Conservation (phyloP, 2,888 invertebrate genomes). For the Mantis religiosa region DNA sequence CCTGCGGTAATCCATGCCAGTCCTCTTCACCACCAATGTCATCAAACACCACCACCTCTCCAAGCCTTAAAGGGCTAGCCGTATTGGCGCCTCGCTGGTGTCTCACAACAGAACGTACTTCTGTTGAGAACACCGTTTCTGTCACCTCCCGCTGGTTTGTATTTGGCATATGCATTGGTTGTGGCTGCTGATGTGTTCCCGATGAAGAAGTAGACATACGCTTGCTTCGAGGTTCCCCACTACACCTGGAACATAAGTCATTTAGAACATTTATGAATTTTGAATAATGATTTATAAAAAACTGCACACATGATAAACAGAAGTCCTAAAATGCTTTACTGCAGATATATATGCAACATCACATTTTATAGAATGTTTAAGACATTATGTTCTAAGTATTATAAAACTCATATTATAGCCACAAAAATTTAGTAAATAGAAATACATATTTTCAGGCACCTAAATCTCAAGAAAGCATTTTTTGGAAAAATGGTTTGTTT, state of each 20-base stretch:
- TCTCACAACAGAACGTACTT: conserved; percentile 57
- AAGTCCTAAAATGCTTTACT: no score
- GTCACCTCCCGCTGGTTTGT: conserved; percentile 52
- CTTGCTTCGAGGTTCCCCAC: not conserved
- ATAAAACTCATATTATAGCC: no score
- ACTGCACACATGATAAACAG: no score
- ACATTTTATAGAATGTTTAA: no score
- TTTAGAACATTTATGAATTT: not conserved
- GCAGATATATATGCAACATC: no score
- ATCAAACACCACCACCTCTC: conserved; percentile 78
- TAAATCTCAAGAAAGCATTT: no score
- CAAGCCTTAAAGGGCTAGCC: conserved; percentile 59
- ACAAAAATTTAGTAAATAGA: no score
- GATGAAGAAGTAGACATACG: not conserved
- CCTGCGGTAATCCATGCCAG: conserved; percentile 27
- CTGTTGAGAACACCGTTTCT: conserved; percentile 58
- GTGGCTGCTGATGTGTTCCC: not conserved
- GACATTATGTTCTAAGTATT: no score
- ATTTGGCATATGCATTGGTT: not conserved
- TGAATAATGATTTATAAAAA: not conserved
- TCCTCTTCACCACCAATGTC: conserved; percentile 71
- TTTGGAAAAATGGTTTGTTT: no score
- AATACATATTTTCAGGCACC: no score
- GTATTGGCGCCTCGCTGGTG: conserved; percentile 38
- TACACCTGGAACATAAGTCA: not conserved